Evolutionary conservation across 2,888 invertebrate species (phyloP).

Genomic region (Trilocha varians): DNA sequence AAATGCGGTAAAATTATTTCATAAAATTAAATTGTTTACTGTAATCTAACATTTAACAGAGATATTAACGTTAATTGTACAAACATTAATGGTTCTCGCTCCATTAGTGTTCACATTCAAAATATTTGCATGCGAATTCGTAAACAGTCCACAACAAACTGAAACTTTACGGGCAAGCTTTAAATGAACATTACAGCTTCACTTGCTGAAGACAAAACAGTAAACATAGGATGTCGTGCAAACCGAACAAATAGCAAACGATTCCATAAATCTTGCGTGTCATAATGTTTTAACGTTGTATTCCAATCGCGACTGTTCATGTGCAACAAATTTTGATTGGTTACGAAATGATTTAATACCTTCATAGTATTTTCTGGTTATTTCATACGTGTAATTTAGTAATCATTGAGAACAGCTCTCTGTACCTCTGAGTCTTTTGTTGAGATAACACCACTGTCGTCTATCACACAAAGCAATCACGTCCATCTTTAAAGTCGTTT

Average conservation of each 20-base stretch:
- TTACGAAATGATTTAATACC: background rate
- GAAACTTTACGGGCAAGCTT: background rate
- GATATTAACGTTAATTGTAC: background rate
- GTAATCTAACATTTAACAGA: background rate
- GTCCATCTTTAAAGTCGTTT: no score
- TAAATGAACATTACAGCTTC: background rate
- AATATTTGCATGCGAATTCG: background rate
- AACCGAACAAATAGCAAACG: slow-evolving; percentile 25
- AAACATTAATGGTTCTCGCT: background rate
- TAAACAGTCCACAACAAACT: background rate
- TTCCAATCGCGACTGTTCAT: slow-evolving; percentile 6
- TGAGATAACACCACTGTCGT: no score
- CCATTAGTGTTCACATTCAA: background rate
- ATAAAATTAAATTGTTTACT: background rate
- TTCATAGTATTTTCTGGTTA: no score
- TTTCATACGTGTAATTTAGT: no score
- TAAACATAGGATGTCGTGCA: slow-evolving; percentile 13
- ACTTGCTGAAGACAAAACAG: background rate
- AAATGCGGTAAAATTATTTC: background rate
- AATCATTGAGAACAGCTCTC: no score
- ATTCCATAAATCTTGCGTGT: slow-evolving; percentile 29
- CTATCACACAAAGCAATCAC: no score
- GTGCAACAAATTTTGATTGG: background rate
- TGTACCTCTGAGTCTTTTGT: no score
- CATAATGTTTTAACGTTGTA: slow-evolving; percentile 30